Base-by-base conservation (phyloP, 2,113 vertebrate genomes). In the Ovibos moschatus region DNA sequence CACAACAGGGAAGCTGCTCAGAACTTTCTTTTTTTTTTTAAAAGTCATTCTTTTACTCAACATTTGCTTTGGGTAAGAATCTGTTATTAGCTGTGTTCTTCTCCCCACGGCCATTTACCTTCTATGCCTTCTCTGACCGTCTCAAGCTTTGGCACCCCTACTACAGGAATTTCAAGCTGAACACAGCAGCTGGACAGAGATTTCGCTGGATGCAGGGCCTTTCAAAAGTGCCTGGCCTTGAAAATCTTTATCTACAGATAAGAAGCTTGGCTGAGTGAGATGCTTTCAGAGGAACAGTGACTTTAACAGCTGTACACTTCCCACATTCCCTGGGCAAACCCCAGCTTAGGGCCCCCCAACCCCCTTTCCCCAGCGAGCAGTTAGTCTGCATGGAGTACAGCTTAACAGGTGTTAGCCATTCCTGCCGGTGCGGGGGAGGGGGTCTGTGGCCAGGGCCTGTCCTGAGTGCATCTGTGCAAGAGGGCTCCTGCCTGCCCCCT, bases 211-310 rank as follows among this genome's bases (percentile, higher is more conserved):
- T 7, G 14, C 13, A 45, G 13, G 33, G 33, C 17, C 92, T 84
- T 84, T 27, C 19, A 27, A 81, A 86, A 83, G 84, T 62, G 62
- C 36, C 91, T 87, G 82, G 62, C 97, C 92, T 96, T 97, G 87
- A 89, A 86, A 97, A 57, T 51, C 47, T 90, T 83, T 96, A 96
- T 91, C 94, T 88, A 57, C 62, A 95, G 88, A 90, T 91, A 97
- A 92, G 25, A n/a, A 55, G 92, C 74, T 53, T 79, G 79, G 84
- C 83, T 16, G 43, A 13, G 40, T 36, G 51, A 13, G 33, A 23
- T 57, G 88, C 16, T 81, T 94, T 86, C 15, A 74, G 36, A 81
- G n/a, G 2, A 74, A 55, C 43, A 16, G 11, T 92, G 13, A 25
- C 12, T 5, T 7, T 0, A n/a, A 64, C 93, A 95, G 91, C 81